Conservation (phyloP, 1,140 invertebrate genomes). For the Calephelis virginiensis region DNA sequence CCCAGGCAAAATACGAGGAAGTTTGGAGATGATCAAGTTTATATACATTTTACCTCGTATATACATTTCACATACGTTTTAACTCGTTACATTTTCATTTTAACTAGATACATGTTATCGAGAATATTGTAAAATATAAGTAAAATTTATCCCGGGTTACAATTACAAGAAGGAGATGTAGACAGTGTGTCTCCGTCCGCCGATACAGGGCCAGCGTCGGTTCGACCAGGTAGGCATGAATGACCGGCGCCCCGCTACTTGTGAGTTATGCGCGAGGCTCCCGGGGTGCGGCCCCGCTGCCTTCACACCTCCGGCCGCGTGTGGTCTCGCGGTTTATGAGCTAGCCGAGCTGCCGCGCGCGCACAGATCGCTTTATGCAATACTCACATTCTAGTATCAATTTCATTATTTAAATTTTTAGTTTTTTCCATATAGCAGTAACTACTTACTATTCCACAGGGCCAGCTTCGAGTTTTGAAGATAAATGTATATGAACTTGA, state of each 20-base stretch:
- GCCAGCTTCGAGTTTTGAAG: too few species aligned
- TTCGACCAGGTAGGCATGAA: constrained; percentile 65
- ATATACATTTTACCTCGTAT: too few species aligned
- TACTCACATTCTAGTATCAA: neutral
- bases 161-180: constrained; percentile 26
- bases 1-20: too few species aligned
- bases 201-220: constrained; percentile 38
- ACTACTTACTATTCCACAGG: too few species aligned
- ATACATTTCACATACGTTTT: too few species aligned
- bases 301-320: constrained; percentile 77
- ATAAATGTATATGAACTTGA: too few species aligned
- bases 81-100: too few species aligned
- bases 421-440: too few species aligned
- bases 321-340: constrained; percentile 73
- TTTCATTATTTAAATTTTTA: neutral
- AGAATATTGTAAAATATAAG: too few species aligned
- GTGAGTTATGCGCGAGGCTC: constrained; percentile 71
- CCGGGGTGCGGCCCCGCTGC: constrained; percentile 61
- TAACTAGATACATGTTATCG: too few species aligned
- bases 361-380: constrained; percentile 39
- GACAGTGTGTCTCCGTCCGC: constrained; percentile 61
- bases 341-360: constrained; percentile 49
- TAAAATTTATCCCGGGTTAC: neutral
- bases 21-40: too few species aligned
- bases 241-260: constrained; percentile 70